These are phyloP conservation scores for Augiades crinisus DNA, from an alignment of 2,888 invertebrate species.

Conservation along the genomic window DNA sequence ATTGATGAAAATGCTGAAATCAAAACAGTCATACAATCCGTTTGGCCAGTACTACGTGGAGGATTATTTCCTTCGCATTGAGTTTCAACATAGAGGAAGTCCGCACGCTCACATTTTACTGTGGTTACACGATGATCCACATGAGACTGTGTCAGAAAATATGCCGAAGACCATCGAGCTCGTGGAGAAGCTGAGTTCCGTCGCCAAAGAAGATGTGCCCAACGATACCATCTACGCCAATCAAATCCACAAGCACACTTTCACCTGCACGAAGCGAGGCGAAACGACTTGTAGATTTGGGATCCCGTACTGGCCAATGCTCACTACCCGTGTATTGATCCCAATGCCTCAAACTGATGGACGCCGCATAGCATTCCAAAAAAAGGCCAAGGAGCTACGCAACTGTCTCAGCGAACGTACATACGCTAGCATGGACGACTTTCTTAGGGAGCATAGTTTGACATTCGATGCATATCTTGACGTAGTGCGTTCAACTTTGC, in stretches of 20 bases:
- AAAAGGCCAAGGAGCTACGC: constrained; percentile 41
- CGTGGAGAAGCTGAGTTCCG: constrained; percentile 44
- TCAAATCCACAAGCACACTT: constrained; percentile 44
- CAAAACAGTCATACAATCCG: constrained; percentile 40
- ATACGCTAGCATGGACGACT: constrained; percentile 43
- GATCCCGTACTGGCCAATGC: constrained; percentile 46
- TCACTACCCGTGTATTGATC: constrained; percentile 40
- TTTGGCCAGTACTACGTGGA: constrained; percentile 42
- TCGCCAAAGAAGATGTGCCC: constrained; percentile 39
- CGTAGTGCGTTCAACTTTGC: constrained; percentile 40
- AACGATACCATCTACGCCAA: constrained; percentile 40
- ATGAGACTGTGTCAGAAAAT: constrained; percentile 41
- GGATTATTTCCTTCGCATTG: constrained; percentile 48
- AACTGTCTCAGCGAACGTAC: constrained; percentile 37
- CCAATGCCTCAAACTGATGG: constrained; percentile 43
- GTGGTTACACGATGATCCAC: constrained; percentile 52
- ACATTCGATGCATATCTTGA: constrained; percentile 41
- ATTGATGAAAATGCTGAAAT: constrained; percentile 39
- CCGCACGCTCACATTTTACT: constrained; percentile 53
- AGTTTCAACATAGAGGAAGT: constrained; percentile 54
- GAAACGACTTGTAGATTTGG: constrained; percentile 43
- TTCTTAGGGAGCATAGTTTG: constrained; percentile 40
- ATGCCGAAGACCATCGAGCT: constrained; percentile 44
- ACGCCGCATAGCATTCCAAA: constrained; percentile 38
- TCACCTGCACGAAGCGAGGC: constrained; percentile 43